These are phyloP conservation scores for Myathropa florea DNA, from an alignment of 2,888 invertebrate genomes.

Conservation along the genomic window DNA sequence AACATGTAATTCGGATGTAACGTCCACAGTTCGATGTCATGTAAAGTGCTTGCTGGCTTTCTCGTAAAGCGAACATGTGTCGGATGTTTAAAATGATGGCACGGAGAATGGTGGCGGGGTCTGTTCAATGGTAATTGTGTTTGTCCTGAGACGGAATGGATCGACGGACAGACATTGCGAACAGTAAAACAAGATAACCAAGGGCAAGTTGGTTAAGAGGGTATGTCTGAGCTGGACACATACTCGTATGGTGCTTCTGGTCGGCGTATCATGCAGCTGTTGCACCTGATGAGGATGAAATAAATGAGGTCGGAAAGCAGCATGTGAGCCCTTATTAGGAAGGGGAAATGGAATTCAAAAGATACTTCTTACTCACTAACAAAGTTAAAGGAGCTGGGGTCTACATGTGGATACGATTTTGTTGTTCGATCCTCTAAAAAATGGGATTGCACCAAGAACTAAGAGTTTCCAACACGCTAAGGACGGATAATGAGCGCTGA, in stretches of 20 bases:
- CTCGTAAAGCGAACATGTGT: conserved; percentile 52
- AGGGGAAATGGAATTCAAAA: neutral
- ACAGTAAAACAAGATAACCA: conserved; percentile 37
- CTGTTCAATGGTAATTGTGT: conserved; percentile 45
- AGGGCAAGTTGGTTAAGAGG: conserved; percentile 10
- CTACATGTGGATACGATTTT: neutral
- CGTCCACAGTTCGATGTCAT: conserved; percentile 59
- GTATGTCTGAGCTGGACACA: conserved; percentile 2
- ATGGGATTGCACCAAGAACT: too few species aligned
- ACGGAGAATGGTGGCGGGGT: neutral
- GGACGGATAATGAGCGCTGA: too few species aligned
- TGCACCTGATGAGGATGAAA: conserved; percentile 7
- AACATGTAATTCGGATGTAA: conserved; percentile 62
- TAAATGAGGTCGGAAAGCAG: neutral
- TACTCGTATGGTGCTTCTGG: neutral
- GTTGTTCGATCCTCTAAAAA: too few species aligned
- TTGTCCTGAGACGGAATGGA: conserved; percentile 3
- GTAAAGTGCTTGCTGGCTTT: conserved; percentile 53
- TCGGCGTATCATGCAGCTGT: neutral
- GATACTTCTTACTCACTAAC: neutral
- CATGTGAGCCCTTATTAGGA: neutral
- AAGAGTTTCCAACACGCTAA: too few species aligned
- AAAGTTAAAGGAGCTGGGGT: neutral
- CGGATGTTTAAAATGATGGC: conserved; percentile 52
- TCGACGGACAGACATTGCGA: conserved; percentile 49